Conservation (phyloP, 2,888 invertebrate species). For the Hyposoter didymator region DNA sequence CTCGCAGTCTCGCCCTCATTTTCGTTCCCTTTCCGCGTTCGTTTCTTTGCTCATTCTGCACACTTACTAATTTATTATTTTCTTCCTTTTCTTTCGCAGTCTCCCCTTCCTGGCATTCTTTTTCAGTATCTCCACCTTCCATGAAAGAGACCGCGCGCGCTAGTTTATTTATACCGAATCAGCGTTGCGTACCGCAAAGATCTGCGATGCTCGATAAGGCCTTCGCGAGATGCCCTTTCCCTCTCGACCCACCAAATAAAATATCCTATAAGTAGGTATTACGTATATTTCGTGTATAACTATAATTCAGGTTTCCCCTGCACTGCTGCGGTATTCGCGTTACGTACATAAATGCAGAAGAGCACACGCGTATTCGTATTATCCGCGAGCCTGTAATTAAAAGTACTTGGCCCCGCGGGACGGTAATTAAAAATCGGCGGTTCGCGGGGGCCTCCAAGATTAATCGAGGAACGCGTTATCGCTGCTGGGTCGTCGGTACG, state of each 20-base stretch:
- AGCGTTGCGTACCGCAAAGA: slow-evolving; percentile 67
- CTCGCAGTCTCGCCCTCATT: slow-evolving; percentile 54
- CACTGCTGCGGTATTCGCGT: not conserved
- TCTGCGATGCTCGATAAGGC: slow-evolving; percentile 59
- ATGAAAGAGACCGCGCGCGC: slow-evolving; percentile 54
- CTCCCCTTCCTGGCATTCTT: slow-evolving; percentile 12
- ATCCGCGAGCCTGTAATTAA: slow-evolving; percentile 65
- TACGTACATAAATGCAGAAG: slow-evolving; percentile 13
- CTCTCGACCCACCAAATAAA: slow-evolving; percentile 58
- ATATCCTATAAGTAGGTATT: slow-evolving; percentile 63
- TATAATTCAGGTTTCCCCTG: slow-evolving; percentile 53
- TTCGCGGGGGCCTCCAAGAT: slow-evolving; percentile 63
- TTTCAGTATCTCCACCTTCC: slow-evolving; percentile 46
- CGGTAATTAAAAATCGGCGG: slow-evolving; percentile 69
- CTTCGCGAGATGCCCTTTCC: slow-evolving; percentile 42
- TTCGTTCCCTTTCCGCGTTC: slow-evolving; percentile 4
- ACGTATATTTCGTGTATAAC: slow-evolving; percentile 40
- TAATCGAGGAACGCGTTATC: slow-evolving; percentile 68
- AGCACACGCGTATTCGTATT: slow-evolving; percentile 55
- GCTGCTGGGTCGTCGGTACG: slow-evolving; percentile 61
- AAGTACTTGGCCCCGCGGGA: slow-evolving; percentile 61
- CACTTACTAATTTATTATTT: slow-evolving; percentile 61
- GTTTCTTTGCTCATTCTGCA: slow-evolving; percentile 30
- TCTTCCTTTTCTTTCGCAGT: slow-evolving; percentile 21
- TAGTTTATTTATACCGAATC: slow-evolving; percentile 67